Conservation (phyloP, 2,113 vertebrate species). For the Malaclemys terrapin region DNA sequence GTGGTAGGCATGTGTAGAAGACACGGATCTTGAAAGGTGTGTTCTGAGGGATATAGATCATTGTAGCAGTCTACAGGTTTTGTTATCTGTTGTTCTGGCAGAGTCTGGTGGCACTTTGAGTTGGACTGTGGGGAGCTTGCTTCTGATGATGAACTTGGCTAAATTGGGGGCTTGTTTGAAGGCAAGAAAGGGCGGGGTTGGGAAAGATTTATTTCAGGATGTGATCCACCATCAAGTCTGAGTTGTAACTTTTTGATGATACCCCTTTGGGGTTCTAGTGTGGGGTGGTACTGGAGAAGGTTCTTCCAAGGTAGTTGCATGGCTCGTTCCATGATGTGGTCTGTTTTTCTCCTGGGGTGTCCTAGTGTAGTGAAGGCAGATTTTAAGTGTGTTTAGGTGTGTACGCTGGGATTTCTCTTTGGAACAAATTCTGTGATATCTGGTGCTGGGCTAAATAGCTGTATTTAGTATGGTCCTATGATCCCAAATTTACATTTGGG, state of each 20-base stretch:
- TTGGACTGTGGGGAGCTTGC: neutral
- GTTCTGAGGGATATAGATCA: neutral
- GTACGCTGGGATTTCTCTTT: neutral
- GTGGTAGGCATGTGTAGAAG: neutral
- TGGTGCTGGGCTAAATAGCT: neutral
- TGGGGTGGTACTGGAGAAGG: neutral
- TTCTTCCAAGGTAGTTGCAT: neutral
- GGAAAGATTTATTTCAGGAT: neutral
- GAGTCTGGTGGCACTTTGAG: neutral
- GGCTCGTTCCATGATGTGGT: neutral
- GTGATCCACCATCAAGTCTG: neutral
- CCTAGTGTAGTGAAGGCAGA: neutral
- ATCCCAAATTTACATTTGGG: neutral
- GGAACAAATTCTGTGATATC: neutral
- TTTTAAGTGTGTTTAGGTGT: neutral
- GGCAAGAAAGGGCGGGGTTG: neutral
- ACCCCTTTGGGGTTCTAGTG: neutral
- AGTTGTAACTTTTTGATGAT: neutral
- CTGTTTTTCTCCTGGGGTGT: neutral
- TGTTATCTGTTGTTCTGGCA: neutral
- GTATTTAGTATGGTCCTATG: neutral
- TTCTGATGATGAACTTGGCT: neutral
- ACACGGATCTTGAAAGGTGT: neutral
- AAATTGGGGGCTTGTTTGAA: neutral
- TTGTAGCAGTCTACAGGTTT: neutral